Evolutionary conservation across 35 echinoderm and acorn worm species (phyloP), one percentile per base, ranked within the genome.

Genomic region (Heliocidaris tuberculata): DNA sequence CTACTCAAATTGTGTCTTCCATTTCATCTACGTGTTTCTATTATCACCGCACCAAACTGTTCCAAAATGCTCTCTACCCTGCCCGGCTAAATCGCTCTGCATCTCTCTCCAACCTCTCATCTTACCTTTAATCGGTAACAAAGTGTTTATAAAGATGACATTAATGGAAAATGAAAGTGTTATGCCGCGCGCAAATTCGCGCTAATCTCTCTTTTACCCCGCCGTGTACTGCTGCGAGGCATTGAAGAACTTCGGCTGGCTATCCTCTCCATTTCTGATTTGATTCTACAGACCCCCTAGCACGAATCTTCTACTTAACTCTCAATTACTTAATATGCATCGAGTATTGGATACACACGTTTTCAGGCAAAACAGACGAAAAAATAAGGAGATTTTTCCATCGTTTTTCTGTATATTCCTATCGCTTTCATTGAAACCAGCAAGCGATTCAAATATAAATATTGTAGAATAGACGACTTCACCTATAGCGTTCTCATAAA

Each of bases 111-210:
- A 27, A 56, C 65, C 65, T 78, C 17, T 78, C 65, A 24, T 78
- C 27, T 78, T 78, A n/a, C 65, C 19, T 78, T 78, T 78, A 78
- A 78, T 78, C 65, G 65, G 65, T n/a, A 78, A 78, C 87, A 89
- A 89, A 89, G 87, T 89, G 87, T 32, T 47, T 42, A 48, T 89
- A 47, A 89, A 89, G 31, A 47, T 48, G 87, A 48, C 31, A 89
- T 31, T 89, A 89, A 89, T 89, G 87, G 87, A 48, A 42, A 89
- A 89, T 89, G 87, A 89, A 89, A 89, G 87, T 89, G 87, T 47
- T 89, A 47, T 89, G 87, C 31, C 87, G 87, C 87, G 87, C 87
- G 87, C 31, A 47, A 48, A 89, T 32, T 42, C 87, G 87, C 31
- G 87, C 87, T 89, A 89, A 89, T 89, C 87, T 89, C 31, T 47